Conservation (phyloP, 2,113 vertebrate genomes). For the Brachyhypopomus gauderio region DNA sequence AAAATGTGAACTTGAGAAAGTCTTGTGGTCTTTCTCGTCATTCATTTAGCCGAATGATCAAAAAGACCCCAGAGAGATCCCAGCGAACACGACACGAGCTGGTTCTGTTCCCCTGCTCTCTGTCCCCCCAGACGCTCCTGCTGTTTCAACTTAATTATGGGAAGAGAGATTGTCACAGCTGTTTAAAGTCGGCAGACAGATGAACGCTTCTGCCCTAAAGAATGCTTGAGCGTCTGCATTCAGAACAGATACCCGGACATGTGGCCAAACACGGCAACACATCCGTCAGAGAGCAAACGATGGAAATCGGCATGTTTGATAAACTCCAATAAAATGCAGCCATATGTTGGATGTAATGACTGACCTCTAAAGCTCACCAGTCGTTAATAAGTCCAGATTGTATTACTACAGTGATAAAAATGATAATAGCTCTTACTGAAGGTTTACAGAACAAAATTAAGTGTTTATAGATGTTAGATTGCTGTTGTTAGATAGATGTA, state of each 20-base stretch:
- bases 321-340: neutral
- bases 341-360: neutral
- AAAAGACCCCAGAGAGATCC: constrained; percentile 27
- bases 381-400: neutral
- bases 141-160: constrained; percentile 50
- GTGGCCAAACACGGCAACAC: neutral
- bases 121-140: neutral
- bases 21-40: constrained; percentile 23
- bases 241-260: constrained; percentile 7
- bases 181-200: constrained; percentile 40
- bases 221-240: constrained; percentile 29
- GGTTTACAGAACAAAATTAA: neutral
- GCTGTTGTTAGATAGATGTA: no score
- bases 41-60: constrained; percentile 34
- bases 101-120: constrained; percentile 28
- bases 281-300: neutral
- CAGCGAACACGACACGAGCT: neutral
- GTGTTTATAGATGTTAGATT: neutral
- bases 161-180: constrained; percentile 46
- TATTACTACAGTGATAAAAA: no score
- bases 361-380: neutral
- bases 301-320: neutral
- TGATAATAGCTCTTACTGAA: neutral
- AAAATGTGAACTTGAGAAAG: neutral
- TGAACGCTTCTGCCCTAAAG: constrained; percentile 24